A percentile compares a stretch with the other conserved stretches of the same genome.
phyloP scores from a whole-genome alignment of 1,140 invertebrate genomes.

The Schlechtendalia chinensis region DNA sequence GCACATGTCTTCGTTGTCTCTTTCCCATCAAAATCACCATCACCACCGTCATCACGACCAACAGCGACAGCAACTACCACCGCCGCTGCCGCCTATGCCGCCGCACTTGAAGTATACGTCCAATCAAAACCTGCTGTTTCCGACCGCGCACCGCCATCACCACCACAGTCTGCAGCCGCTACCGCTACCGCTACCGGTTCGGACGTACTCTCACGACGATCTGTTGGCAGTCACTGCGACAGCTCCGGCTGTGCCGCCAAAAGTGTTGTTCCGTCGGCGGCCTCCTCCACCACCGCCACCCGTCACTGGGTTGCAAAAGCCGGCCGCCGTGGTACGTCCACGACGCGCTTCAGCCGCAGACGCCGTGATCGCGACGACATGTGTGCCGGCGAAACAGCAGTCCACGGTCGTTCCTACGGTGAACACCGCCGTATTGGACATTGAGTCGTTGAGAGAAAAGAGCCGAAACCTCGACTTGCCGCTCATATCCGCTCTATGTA shows the following conservation, averaged over 20 bases:
- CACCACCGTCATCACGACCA: not conserved
- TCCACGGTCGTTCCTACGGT: conserved; percentile 49
- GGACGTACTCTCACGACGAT: conserved; percentile 71
- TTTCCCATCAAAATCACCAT: not conserved
- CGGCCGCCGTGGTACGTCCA: conserved; percentile 12
- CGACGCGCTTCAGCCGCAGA: not conserved
- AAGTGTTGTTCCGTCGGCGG: conserved; percentile 50
- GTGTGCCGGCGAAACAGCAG: no score
- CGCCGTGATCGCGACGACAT: no score
- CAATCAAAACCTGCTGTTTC: conserved; percentile 57
- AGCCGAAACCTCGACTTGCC: conserved; percentile 84
- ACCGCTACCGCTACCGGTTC: conserved; percentile 57
- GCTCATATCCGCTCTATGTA: conserved; percentile 83
- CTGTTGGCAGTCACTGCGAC: conserved; percentile 64
- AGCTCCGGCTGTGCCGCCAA: conserved; percentile 16
- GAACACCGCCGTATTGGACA: conserved; percentile 66
- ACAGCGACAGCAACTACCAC: not conserved
- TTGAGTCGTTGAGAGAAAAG: conserved; percentile 77
- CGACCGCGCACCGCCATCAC: conserved; percentile 54
- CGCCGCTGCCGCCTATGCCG: conserved; percentile 28
- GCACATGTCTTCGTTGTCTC: conserved; percentile 48
- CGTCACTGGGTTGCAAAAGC: conserved; percentile 13
- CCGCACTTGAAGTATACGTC: conserved; percentile 54
- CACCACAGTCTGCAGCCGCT: conserved; percentile 36
- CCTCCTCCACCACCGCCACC: conserved; percentile 71